phyloP scores from a whole-genome alignment of 2,888 invertebrate genomes.

The Myopa tessellatipennis region DNA sequence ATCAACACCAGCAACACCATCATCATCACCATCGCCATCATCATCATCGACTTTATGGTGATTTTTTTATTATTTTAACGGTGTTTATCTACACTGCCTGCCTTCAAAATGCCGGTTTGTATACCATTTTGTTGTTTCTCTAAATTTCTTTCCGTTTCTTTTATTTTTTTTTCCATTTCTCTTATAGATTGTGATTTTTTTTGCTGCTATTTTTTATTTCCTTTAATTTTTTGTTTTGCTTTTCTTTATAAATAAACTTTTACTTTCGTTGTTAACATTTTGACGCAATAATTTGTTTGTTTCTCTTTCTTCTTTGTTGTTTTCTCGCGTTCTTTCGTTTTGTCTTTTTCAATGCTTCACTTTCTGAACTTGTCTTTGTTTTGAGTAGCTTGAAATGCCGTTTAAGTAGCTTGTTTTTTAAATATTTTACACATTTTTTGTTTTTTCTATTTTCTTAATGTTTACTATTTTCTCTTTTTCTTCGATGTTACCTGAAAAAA shows the following conservation, averaged over 20 bases:
- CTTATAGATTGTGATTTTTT: neutral
- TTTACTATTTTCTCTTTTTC: too few species aligned
- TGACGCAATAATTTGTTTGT: neutral
- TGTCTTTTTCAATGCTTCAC: neutral
- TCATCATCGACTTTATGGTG: conserved; percentile 3
- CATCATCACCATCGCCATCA: neutral
- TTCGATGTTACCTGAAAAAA: too few species aligned
- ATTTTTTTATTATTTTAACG: conserved; percentile 6
- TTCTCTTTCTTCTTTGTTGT: neutral
- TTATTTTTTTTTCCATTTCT: neutral
- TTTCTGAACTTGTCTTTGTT: neutral
- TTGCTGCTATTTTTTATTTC: conserved; percentile 16
- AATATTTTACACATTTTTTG: too few species aligned
- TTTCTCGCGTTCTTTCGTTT: neutral
- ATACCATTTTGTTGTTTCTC: neutral
- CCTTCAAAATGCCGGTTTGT: conserved; percentile 29
- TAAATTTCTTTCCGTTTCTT: neutral
- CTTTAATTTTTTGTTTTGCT: neutral
- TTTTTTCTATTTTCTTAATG: too few species aligned
- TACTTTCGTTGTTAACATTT: conserved; percentile 45
- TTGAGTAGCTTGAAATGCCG: too few species aligned
- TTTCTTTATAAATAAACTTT: conserved; percentile 31
- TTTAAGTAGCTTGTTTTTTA: too few species aligned
- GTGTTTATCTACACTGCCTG: neutral
- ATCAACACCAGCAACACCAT: neutral